phyloP scores from a whole-genome alignment of 2,113 vertebrate species.

The Axis porcinus region DNA sequence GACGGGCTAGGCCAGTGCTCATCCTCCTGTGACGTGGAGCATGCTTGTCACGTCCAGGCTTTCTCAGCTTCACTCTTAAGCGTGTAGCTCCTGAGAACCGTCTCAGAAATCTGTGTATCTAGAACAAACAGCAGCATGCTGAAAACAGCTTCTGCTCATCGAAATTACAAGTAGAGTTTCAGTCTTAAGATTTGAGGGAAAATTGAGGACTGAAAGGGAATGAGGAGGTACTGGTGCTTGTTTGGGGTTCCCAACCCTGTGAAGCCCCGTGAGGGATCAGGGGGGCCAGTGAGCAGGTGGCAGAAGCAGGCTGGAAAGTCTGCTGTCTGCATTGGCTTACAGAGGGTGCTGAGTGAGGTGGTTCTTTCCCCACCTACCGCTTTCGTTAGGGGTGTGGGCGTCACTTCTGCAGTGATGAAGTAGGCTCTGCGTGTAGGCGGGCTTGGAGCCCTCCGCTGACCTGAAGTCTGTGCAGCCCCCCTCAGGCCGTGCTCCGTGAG shows the following conservation, averaged over 20 bases:
- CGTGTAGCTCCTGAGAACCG: not conserved
- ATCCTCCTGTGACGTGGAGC: not conserved
- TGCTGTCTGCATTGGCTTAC: not conserved
- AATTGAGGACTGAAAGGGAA: not conserved
- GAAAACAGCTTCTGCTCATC: not conserved
- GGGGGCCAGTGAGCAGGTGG: not conserved
- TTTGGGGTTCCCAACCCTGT: not conserved
- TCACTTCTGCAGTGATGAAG: not conserved
- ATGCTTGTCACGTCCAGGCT: too few species aligned
- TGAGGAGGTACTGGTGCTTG: not conserved
- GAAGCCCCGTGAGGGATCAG: not conserved
- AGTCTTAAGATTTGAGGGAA: not conserved
- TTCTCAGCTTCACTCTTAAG: not conserved
- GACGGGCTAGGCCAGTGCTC: not conserved
- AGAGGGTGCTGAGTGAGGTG: not conserved
- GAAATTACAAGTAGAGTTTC: not conserved
- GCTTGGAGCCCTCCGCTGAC: not conserved
- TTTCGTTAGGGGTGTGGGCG: not conserved
- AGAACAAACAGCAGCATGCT: not conserved
- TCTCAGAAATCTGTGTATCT: not conserved
- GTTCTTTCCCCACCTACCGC: not conserved
- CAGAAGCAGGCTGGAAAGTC: not conserved
- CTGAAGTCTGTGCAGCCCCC: rapidly evolving
- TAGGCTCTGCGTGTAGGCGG: not conserved
- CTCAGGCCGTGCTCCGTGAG: not conserved